phyloP scores from a whole-genome alignment of 2,113 vertebrate genomes.

The Oryzias celebensis region DNA sequence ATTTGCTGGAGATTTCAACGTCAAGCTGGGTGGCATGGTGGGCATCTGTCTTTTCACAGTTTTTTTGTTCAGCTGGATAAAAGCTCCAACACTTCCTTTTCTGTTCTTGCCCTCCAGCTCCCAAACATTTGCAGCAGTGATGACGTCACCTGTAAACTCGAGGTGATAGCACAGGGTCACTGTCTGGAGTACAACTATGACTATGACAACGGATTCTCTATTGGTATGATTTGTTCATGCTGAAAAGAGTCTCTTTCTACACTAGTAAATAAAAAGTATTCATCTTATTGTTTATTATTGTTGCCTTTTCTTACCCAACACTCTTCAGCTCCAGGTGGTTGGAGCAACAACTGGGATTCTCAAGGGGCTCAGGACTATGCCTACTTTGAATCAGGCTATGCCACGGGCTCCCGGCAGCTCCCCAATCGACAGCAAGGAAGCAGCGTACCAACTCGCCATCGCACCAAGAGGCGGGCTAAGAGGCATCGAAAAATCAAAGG shows the following conservation, averaged over 20 bases:
- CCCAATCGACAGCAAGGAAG: conserved; percentile 54
- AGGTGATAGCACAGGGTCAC: conserved; percentile 86
- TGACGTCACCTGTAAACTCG: conserved; percentile 89
- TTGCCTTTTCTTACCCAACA: conserved; percentile 13
- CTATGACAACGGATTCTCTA: conserved; percentile 97
- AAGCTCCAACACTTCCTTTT: background rate
- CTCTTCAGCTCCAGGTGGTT: conserved; percentile 86
- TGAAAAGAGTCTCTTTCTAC: background rate
- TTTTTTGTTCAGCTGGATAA: background rate
- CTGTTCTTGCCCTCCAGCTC: conserved; percentile 76
- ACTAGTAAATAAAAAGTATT: background rate
- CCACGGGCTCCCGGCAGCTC: conserved; percentile 66
- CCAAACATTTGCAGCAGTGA: conserved; percentile 89
- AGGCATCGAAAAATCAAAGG: conserved; percentile 79
- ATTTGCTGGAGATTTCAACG: conserved; percentile 88
- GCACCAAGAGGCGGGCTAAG: conserved; percentile 84
- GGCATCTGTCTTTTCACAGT: conserved; percentile 20
- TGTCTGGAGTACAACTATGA: conserved; percentile 98
- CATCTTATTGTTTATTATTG: background rate
- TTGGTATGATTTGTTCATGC: conserved; percentile 75
- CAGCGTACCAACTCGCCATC: conserved; percentile 55
- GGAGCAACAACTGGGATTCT: conserved; percentile 77
- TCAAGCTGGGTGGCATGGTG: conserved; percentile 89
- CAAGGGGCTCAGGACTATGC: conserved; percentile 89
- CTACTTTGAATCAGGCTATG: conserved; percentile 87